Percentiles rank a stretch among this genome's conserved stretches.
These are phyloP conservation scores for Meganola albula DNA, from an alignment of 2,888 invertebrate species.

Conservation along the genomic window DNA sequence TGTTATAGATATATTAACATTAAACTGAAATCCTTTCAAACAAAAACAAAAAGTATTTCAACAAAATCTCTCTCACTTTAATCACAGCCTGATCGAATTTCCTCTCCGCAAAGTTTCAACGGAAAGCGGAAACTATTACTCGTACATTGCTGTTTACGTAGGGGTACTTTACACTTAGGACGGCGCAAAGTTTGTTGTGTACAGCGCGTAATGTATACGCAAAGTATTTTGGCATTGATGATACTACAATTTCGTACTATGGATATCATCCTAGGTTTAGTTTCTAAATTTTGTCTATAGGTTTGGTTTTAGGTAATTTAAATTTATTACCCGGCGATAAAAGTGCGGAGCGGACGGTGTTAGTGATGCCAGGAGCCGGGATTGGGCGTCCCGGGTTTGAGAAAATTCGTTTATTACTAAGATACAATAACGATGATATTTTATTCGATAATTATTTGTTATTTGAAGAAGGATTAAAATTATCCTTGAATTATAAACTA, in stretches of 20 bases:
- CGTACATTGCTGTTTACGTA: conserved; percentile 36
- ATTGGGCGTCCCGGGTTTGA: conserved; percentile 20
- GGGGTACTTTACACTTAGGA: conserved; percentile 30
- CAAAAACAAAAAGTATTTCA: conserved; percentile 19
- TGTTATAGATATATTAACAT: too few species aligned
- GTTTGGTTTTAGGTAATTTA: too few species aligned
- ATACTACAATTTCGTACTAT: too few species aligned
- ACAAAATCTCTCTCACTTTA: conserved; percentile 40
- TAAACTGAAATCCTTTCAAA: too few species aligned
- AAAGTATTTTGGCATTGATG: conserved; percentile 1
- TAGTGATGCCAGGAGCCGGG: conserved; percentile 32
- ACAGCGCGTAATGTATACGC: conserved; percentile 18
- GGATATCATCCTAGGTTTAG: too few species aligned
- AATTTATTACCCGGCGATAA: conserved; percentile 72
- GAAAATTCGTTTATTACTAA: conserved; percentile 13
- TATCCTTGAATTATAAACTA: too few species aligned
- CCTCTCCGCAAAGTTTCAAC: conserved; percentile 43
- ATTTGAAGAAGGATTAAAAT: too few species aligned
- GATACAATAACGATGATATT: conserved; percentile 6
- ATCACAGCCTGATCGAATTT: conserved; percentile 54
- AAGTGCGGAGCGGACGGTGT: conserved; percentile 50
- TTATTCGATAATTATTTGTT: too few species aligned
- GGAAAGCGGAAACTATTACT: conserved; percentile 36
- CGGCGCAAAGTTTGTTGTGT: conserved; percentile 18
- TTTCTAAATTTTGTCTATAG: too few species aligned